phyloP scores from a whole-genome alignment of 2,888 invertebrate species.

The Limnephilus lunatus region DNA sequence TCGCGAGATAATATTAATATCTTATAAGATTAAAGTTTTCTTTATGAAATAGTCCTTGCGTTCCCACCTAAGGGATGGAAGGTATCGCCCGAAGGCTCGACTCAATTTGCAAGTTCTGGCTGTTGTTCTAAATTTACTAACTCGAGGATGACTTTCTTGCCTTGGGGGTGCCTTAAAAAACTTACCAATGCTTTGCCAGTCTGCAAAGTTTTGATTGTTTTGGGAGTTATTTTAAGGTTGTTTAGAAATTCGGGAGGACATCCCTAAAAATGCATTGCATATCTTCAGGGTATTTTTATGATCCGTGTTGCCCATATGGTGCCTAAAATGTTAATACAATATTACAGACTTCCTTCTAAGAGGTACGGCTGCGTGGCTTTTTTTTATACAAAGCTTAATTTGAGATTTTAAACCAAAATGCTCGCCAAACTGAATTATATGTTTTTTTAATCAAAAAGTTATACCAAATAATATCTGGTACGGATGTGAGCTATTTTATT shows the following conservation, averaged over 20 bases:
- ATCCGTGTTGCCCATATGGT: neutral
- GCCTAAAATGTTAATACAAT: too few species aligned
- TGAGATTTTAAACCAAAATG: too few species aligned
- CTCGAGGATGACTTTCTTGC: neutral
- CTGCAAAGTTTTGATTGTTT: neutral
- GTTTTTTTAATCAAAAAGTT: too few species aligned
- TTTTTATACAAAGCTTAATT: too few species aligned
- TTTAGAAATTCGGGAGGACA: neutral
- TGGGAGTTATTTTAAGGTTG: neutral
- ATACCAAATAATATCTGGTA: too few species aligned
- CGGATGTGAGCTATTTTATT: too few species aligned
- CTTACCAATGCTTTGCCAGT: neutral
- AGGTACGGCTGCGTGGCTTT: too few species aligned
- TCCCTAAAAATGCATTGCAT: neutral
- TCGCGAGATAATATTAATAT: neutral
- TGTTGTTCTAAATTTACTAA: slow-evolving; percentile 2
- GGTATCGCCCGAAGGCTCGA: neutral
- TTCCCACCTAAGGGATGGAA: neutral
- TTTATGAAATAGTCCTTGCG: neutral
- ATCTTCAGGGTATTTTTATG: neutral
- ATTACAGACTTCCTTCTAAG: too few species aligned
- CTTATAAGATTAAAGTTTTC: neutral
- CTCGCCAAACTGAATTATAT: too few species aligned
- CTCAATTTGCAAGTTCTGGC: slow-evolving; percentile 2
- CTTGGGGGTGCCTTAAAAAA: neutral